Evolutionary conservation across 2,888 invertebrate genomes (phyloP), one percentile per base, ranked within the genome.

Genomic region (Panorpa germanica): DNA sequence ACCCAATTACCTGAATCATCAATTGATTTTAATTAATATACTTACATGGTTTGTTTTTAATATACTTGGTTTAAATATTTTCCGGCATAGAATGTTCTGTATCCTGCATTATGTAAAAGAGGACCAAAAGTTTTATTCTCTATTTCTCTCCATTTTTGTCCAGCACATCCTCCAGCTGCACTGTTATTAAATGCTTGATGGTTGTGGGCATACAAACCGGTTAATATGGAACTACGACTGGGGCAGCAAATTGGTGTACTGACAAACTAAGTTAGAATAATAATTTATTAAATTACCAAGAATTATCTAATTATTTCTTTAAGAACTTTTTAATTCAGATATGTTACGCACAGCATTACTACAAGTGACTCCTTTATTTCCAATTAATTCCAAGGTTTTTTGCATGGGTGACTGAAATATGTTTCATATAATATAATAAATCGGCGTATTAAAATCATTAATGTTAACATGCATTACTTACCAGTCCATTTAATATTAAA

Each of bases 231-330:
- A 5, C 86, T 73, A n/a, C 90, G 67, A 43, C 85, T 83, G 1
- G 90, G 90, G 40, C 90, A 90, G 50, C 90, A 90, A 23, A 90
- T 63, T 0, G 90, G 88, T 0, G 80, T 73, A 22, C 74, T 72
- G 1, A 74, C 78, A 53, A 76, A 88, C 86, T 86, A 25, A n/a
- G 19, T 21, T n/a, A 23, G 29, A 31, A 34, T 20, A 19, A 21
- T 23, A 10, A 21, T 17, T 19, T 26, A 5, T 8, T 13, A 10
- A 10, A 14, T 9, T 6, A 19, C 16, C 15, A n/a, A 14, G 4
- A 26, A 34, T 28, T 7, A 11, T 18, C 19, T 16, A 7, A 25
- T 17, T 8, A 22, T 24, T 21, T n/a, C 4, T 26, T 12, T 11
- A 26, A 29, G 5, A 22, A 36, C 10, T 12, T 24, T 17, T n/a